phyloP scores from a whole-genome alignment of 2,113 vertebrate genomes.

The Aleadryas rufinucha region DNA sequence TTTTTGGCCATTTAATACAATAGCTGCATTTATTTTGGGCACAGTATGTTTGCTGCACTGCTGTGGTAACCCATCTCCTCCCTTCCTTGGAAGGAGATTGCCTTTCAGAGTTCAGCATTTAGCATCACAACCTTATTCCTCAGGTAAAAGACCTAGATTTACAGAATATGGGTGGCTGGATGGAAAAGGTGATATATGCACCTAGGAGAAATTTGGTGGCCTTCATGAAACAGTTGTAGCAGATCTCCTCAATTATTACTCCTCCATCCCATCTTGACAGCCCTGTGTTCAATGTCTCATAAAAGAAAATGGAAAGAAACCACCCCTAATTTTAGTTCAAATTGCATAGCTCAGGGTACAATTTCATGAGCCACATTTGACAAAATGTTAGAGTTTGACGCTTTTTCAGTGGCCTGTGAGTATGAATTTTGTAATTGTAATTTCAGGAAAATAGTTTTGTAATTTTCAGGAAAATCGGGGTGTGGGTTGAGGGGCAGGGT shows the following conservation, averaged over 20 bases:
- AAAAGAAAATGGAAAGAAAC: not conserved
- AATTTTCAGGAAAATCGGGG: not conserved
- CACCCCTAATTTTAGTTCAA: not conserved
- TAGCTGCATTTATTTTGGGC: not conserved
- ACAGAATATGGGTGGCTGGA: not conserved
- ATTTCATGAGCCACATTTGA: not conserved
- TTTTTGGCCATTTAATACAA: not conserved
- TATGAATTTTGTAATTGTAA: not conserved
- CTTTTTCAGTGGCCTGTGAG: not conserved
- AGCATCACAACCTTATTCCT: not conserved
- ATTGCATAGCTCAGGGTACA: not conserved
- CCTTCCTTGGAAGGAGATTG: not conserved
- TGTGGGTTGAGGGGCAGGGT: rapidly evolving
- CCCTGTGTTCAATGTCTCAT: not conserved
- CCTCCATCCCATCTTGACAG: not conserved
- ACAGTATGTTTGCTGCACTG: not conserved
- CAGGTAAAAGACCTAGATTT: not conserved
- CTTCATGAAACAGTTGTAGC: not conserved
- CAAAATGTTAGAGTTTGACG: not conserved
- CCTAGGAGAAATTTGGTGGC: not conserved
- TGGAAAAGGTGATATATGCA: not conserved
- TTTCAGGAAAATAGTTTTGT: not conserved
- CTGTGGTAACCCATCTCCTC: not conserved
- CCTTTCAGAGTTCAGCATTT: not conserved
- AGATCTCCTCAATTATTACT: not conserved